Base-by-base conservation (phyloP, 2,113 vertebrate genomes). In the Meriones unguiculatus region DNA sequence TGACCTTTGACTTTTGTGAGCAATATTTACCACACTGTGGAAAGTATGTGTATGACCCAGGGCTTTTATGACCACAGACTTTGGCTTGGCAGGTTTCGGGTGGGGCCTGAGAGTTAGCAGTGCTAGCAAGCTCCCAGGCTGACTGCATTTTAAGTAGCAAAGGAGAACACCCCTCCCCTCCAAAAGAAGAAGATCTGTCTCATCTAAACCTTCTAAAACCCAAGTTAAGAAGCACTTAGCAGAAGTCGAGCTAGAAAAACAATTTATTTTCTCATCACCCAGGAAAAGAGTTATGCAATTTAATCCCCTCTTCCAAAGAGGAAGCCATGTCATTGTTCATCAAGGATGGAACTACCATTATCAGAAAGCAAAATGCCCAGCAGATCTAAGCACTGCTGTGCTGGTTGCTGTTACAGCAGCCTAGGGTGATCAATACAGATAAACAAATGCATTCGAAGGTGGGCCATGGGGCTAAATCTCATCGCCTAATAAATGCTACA, bases 181-280 rank as follows among this genome's bases (percentile, higher is more conserved):
- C 59, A 84, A n/a, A 62, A 30, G 46, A 30, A 84, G n/a, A 20
- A 77, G 54, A 94, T 32, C 52, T 17, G 2, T 25, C 28, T 52
- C 54, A 69, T 77, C 75, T 54, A 90, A 97, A 98, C 50, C 70
- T 46, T 46, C n/a, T n/a, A 59, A 87, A 82, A 46, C 0, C 72
- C 64, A 64, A 70, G 80, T 90, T 90, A 97, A 96, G 59, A 96
- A 95, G 15, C 67, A 13, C n/a, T 85, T 93, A 69, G 93, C 72
- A 89, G 75, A 93, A 97, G 96, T 80, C 2, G 0, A 89, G 52
- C 82, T 20, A 94, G 84, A 97, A 94, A 98, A 90, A 96, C 91
- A 54, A 98, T 97, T 98, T 98, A 95, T 97, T 98, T 97, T 97
- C 62, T 96, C 93, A 96, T 96, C 92, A 91, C 18, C 35, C 14